Conservation (phyloP, 1,140 invertebrate genomes). For the Pollicipes pollicipes region DNA sequence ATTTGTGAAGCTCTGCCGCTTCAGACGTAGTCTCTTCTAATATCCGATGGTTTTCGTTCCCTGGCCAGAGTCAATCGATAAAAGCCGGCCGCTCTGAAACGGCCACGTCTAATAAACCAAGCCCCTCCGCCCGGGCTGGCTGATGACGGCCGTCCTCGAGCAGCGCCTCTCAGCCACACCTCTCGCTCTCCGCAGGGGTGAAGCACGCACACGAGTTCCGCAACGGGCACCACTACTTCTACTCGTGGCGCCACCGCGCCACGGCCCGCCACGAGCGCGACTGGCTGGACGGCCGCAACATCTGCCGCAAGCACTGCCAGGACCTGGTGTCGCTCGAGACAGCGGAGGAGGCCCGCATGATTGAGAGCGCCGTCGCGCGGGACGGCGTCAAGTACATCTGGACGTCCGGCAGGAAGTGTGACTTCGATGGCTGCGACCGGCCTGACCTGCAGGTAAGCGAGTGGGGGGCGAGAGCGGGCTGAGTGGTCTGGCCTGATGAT, state of each 20-base stretch:
- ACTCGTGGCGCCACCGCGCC: slow-evolving; percentile 76
- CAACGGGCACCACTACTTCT: slow-evolving; percentile 64
- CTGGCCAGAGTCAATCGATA: too few species aligned
- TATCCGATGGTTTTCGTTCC: too few species aligned
- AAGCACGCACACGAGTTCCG: slow-evolving; percentile 16
- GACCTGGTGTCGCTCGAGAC: slow-evolving; percentile 78
- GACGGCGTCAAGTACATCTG: slow-evolving; percentile 48
- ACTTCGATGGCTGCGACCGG: slow-evolving; percentile 75
- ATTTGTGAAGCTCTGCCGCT: too few species aligned
- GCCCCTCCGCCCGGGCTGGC: too few species aligned
- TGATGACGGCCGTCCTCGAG: too few species aligned
- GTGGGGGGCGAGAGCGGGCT: too few species aligned
- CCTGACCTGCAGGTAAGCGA: slow-evolving; percentile 38
- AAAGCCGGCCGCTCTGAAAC: too few species aligned
- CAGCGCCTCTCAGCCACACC: too few species aligned
- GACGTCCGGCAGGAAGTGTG: slow-evolving; percentile 79
- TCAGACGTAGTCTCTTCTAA: too few species aligned
- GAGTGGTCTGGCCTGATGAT: too few species aligned
- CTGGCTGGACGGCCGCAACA: slow-evolving; percentile 76
- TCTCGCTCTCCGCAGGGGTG: neutral
- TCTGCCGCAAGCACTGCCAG: slow-evolving; percentile 81
- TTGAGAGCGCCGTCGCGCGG: slow-evolving; percentile 62
- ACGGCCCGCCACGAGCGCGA: slow-evolving; percentile 70
- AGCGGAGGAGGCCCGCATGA: slow-evolving; percentile 73
- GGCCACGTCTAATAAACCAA: too few species aligned